Evolutionary conservation across 2,113 vertebrate species (phyloP), one percentile per base, ranked within the genome.

Genomic region (Siphamia tubifer): DNA sequence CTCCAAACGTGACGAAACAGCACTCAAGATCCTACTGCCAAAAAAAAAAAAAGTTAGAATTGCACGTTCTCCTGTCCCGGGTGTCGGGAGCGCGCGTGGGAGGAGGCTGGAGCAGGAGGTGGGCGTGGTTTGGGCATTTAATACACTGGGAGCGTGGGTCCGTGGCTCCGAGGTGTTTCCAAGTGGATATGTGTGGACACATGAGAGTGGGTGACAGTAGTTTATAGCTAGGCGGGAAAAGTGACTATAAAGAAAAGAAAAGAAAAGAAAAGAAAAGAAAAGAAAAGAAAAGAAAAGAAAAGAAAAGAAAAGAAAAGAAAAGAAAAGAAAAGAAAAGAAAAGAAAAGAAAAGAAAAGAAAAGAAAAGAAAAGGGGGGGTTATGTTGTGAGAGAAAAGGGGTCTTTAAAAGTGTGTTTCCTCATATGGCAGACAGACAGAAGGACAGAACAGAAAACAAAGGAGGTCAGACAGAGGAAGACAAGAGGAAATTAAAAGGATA

Each of bases 111-210:
- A 54, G 67, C 45, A 74, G 74, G 68, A 54, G 24, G 38, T 80
- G 80, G 91, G 85, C 84, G 91, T 89, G 91, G 90, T 76, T 56
- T 83, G 43, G 65, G 69, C 56, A 24, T 19, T 73, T 20, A 30
- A 68, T 52, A 45, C 38, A 25, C 24, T 39, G 48, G n/a, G 54
- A n/a, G 34, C 28, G 52, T 1, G 32, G 12, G 51, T 10, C 56
- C 1, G 40, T 6, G 24, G 4, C 27, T 25, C 42, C 49, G 49
- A 43, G 21, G 62, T 19, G 62, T 49, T 25, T 27, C 53, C 5
- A 53, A 20, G 70, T 34, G 36, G 19, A 48, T 47, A 47, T 24
- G 56, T 48, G 64, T 19, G 34, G 56, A 43, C 48, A 70, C 16
- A 30, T 8, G 55, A 64, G 56, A 44, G 11, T 6, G 17, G 35